A percentile compares a stretch with the other conserved stretches of the same genome.
These are phyloP conservation scores for Allolobophora icterica DNA, from an alignment of 2,888 invertebrate genomes.

Conservation along the genomic window DNA sequence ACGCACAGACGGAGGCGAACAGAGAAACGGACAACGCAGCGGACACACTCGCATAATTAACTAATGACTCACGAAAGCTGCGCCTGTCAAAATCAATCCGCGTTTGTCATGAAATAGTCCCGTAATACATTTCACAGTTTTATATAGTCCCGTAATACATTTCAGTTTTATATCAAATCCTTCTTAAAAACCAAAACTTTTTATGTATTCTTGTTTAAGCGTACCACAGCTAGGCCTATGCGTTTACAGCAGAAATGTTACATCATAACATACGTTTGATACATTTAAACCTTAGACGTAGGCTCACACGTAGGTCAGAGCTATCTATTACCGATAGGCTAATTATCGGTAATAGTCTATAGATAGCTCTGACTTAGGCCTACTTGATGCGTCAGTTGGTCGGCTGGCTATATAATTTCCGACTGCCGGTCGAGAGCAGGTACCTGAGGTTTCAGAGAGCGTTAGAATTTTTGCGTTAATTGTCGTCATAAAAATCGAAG, in stretches of 20 bases:
- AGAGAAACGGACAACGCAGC: background rate
- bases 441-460: background rate
- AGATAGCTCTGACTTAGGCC: too few species aligned
- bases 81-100: background rate
- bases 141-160: too few species aligned
- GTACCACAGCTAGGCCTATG: background rate
- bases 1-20: conserved; percentile 3
- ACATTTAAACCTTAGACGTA: background rate
- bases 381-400: background rate
- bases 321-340: too few species aligned
- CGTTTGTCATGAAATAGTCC: background rate
- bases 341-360: too few species aligned
- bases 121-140: background rate
- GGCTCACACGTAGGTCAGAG: too few species aligned
- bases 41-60: background rate
- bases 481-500: background rate
- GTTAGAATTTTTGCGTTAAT: background rate
- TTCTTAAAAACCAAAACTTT: background rate
- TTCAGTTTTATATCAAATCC: background rate
- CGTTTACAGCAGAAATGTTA: background rate
- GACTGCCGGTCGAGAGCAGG: background rate
- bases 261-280: background rate
- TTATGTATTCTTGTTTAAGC: background rate
- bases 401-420: background rate
- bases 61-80: background rate